A percentile compares a stretch with the other conserved stretches of the same genome.
Evolutionary conservation across 2,113 vertebrate genomes (phyloP).

Genomic region (Syrrhaptes paradoxus): DNA sequence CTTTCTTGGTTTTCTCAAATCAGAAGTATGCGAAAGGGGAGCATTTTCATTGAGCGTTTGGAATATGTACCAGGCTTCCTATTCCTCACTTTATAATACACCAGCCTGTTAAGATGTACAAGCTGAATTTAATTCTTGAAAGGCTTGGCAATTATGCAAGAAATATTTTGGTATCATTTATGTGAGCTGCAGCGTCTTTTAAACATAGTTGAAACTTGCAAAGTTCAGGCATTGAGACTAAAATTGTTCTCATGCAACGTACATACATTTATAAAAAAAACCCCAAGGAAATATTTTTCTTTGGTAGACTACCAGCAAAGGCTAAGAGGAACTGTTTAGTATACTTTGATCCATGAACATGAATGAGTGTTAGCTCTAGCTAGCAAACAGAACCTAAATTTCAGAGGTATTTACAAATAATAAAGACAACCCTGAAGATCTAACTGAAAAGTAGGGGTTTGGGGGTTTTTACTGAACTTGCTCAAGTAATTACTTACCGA

Average conservation of each 20-base stretch:
- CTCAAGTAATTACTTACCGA: not conserved
- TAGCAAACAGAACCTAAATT: not conserved
- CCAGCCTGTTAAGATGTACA: not conserved
- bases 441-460: not conserved
- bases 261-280: not conserved
- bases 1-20: not conserved
- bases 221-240: not conserved
- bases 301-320: not conserved
- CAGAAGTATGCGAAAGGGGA: rapidly evolving
- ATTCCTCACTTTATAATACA: not conserved
- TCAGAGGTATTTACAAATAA: not conserved
- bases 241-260: not conserved
- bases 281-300: not conserved
- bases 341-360: not conserved
- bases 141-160: not conserved
- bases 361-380: not conserved
- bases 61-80: not conserved
- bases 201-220: not conserved
- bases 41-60: not conserved
- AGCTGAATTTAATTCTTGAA: not conserved
- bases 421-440: not conserved
- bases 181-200: not conserved
- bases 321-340: not conserved
- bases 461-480: not conserved
- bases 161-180: not conserved